Evolutionary conservation across 2,797 vertebrate species (phyloP).

Genomic region (Meriones psammophilus): DNA sequence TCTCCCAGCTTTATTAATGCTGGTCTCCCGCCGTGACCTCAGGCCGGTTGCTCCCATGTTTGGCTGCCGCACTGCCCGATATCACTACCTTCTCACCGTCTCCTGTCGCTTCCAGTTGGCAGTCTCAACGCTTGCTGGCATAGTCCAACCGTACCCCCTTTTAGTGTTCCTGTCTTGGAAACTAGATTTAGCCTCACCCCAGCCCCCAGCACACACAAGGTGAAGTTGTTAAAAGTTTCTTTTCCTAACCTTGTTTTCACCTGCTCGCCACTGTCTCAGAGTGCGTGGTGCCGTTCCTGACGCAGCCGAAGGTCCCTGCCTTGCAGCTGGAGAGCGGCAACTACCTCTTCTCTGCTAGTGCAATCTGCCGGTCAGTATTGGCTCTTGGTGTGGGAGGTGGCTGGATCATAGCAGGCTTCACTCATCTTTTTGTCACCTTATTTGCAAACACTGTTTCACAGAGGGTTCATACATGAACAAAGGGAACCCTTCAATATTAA

Average conservation of each 20-base stretch:
- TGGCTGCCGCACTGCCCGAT: not conserved
- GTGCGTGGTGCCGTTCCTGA: conserved; percentile 92
- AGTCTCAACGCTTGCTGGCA: conserved; percentile 47
- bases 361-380: conserved; percentile 94
- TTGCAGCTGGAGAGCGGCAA: conserved; percentile 90
- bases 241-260: not conserved
- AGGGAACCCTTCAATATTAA: not conserved
- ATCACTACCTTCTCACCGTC: not conserved
- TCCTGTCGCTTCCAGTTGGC: conserved; percentile 57
- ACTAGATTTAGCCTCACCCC: not conserved
- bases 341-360: conserved; percentile 93
- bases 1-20: conserved; percentile 15
- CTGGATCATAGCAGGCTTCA: not conserved
- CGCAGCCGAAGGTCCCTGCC: conserved; percentile 88
- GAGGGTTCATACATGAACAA: not conserved
- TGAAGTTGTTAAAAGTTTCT: not conserved
- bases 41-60: conserved; percentile 1
- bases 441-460: conserved; percentile 11
- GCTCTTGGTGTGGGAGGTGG: not conserved
- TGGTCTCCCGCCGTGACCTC: not conserved
- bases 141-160: not conserved
- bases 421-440: conserved; percentile 30
- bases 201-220: not conserved
- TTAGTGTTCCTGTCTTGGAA: conserved; percentile 8
- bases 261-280: conserved; percentile 80